These are phyloP conservation scores for Cynoglossus semilaevis DNA, from an alignment of 2,113 vertebrate genomes.

Conservation along the genomic window DNA sequence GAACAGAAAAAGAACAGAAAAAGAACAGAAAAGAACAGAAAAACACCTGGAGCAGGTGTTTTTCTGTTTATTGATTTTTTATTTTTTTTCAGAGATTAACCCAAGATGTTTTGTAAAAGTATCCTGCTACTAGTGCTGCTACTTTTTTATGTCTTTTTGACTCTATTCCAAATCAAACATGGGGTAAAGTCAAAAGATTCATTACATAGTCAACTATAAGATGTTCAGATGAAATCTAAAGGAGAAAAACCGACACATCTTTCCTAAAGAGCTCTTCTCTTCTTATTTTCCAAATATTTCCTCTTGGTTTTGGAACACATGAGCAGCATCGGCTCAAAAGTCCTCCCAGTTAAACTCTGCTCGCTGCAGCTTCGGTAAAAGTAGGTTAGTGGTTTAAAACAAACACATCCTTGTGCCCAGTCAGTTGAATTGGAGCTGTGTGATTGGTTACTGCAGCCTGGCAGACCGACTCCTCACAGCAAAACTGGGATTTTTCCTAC, in stretches of 20 bases:
- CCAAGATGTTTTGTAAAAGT: no score
- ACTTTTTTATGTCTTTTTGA: background rate
- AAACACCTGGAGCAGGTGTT: no score
- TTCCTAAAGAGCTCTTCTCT: background rate
- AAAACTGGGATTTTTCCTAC: constrained; percentile 25
- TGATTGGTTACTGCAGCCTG: constrained; percentile 60
- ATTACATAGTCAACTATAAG: no score
- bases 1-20: no score
- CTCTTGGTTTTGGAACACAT: constrained; percentile 27
- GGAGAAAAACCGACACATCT: background rate
- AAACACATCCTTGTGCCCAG: constrained; percentile 67
- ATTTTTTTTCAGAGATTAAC: background rate
- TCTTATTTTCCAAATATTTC: constrained; percentile 24
- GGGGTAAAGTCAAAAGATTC: no score
- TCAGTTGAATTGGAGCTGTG: constrained; percentile 60
- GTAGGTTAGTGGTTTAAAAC: constrained; percentile 72
- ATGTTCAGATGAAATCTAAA: background rate
- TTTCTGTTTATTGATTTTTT: background rate
- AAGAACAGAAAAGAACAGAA: no score
- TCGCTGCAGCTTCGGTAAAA: constrained; percentile 58
- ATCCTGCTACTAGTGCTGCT: no score
- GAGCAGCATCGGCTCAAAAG: constrained; percentile 45
- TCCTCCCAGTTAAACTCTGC: constrained; percentile 46
- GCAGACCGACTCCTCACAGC: constrained; percentile 32
- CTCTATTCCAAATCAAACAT: background rate